Conservation (phyloP, 2,888 invertebrate genomes). For the Dastarcus helophoroides region DNA sequence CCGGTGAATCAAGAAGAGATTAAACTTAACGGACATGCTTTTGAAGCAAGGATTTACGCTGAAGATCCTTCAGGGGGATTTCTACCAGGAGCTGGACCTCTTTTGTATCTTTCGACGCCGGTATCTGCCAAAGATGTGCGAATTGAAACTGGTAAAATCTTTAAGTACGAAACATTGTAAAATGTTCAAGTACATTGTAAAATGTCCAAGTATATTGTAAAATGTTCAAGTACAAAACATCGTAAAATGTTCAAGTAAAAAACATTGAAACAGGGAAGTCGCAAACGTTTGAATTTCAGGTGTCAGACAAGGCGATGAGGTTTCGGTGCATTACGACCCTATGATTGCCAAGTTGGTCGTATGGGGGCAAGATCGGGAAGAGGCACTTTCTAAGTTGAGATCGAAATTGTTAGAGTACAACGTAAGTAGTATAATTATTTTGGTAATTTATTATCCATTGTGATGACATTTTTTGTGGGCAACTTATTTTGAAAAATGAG, state of each 20-base stretch:
- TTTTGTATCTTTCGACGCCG: constrained; percentile 69
- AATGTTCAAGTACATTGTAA: no score
- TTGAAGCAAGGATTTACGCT: constrained; percentile 95
- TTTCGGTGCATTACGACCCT: constrained; percentile 97
- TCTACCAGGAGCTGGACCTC: constrained; percentile 84
- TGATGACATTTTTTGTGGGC: no score
- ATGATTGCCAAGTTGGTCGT: constrained; percentile 99
- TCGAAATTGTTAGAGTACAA: constrained; percentile 72
- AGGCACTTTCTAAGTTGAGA: constrained; percentile 70
- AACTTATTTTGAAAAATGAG: no score
- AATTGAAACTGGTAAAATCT: constrained; percentile 60
- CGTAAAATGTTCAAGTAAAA: no score
- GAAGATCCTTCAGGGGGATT: constrained; percentile 78
- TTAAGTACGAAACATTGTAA: no score
- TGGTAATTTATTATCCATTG: no score
- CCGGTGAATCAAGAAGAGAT: constrained; percentile 76
- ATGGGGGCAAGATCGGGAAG: constrained; percentile 75
- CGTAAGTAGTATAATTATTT: constrained; percentile 53
- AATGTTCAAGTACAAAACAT: no score
- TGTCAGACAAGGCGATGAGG: constrained; percentile 82
- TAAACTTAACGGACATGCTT: constrained; percentile 70
- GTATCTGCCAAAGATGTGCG: constrained; percentile 51
- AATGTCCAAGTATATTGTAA: no score
- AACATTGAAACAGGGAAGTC: no score
- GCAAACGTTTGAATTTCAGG: constrained; percentile 33